These are phyloP conservation scores for Apodemia mormo DNA, from an alignment of 2,888 invertebrate genomes.

Conservation along the genomic window DNA sequence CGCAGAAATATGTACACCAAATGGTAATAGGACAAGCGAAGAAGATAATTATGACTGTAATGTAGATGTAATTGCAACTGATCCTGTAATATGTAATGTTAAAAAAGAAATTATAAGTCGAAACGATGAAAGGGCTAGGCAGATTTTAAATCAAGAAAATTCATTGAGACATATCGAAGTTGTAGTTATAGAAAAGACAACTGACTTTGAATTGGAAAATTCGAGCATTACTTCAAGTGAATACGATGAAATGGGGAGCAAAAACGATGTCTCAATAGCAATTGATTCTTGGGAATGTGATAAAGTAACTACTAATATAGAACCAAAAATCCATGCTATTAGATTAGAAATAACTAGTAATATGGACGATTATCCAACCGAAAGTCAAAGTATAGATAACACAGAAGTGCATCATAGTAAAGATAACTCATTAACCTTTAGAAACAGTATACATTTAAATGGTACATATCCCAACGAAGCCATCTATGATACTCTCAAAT, in stretches of 20 bases:
- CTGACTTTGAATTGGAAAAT: conserved; percentile 73
- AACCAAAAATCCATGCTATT: conserved; percentile 72
- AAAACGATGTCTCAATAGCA: conserved; percentile 68
- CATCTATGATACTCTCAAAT: conserved; percentile 79
- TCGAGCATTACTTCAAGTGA: conserved; percentile 72
- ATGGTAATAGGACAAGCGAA: conserved; percentile 59
- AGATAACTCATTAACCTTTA: conserved; percentile 74
- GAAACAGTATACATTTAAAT: conserved; percentile 79
- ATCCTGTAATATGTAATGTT: conserved; percentile 75
- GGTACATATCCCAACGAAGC: conserved; percentile 80
- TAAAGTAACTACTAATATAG: conserved; percentile 52
- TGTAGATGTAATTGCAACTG: conserved; percentile 69
- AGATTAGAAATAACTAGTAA: conserved; percentile 77
- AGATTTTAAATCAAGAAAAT: conserved; percentile 71
- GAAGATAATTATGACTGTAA: conserved; percentile 71
- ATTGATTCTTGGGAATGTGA: conserved; percentile 76
- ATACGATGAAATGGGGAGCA: conserved; percentile 65
- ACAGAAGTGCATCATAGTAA: conserved; percentile 67
- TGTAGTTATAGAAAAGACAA: conserved; percentile 76
- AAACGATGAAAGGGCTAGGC: conserved; percentile 72
- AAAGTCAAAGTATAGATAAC: conserved; percentile 57
- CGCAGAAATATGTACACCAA: conserved; percentile 84
- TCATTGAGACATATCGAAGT: conserved; percentile 78
- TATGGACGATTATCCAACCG: conserved; percentile 68
- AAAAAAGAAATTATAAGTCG: conserved; percentile 74